A percentile compares a stretch with the other conserved stretches of the same genome.
Conservation (phyloP, 2,797 vertebrate genomes). For the Tapirus indicus region DNA sequence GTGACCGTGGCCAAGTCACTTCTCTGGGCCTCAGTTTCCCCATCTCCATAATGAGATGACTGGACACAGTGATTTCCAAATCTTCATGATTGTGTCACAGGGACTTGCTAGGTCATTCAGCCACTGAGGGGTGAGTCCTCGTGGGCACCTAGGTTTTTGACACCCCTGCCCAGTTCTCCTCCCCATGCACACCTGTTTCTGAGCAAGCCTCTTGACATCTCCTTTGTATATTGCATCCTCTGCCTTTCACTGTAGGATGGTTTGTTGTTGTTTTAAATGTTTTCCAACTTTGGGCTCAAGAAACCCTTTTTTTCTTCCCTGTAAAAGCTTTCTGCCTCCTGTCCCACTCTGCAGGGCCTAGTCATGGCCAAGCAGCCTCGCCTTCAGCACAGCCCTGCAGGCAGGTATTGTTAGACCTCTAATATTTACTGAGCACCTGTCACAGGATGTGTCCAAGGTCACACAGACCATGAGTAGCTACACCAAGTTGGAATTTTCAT, state of each 20-base stretch:
- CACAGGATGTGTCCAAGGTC: background rate
- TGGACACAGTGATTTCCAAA: background rate
- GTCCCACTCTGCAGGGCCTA: background rate
- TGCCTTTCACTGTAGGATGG: background rate
- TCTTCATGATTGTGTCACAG: background rate
- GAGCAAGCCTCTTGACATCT: background rate
- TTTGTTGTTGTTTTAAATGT: background rate
- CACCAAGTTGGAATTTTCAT: background rate
- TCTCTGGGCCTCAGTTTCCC: background rate
- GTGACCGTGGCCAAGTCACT: background rate
- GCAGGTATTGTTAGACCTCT: background rate
- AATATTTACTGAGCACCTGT: background rate
- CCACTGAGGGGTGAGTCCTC: background rate
- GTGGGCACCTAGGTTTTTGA: background rate
- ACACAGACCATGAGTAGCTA: background rate
- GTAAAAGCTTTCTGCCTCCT: background rate
- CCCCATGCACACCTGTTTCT: background rate
- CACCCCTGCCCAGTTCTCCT: background rate
- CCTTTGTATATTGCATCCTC: background rate
- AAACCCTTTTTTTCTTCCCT: background rate
- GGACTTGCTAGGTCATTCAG: background rate
- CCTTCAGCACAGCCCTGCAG: background rate
- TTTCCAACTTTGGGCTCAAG: background rate
- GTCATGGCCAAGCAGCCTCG: background rate
- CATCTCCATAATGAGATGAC: background rate